phyloP scores from a whole-genome alignment of 2,113 vertebrate genomes.

The Centropus unirufus region DNA sequence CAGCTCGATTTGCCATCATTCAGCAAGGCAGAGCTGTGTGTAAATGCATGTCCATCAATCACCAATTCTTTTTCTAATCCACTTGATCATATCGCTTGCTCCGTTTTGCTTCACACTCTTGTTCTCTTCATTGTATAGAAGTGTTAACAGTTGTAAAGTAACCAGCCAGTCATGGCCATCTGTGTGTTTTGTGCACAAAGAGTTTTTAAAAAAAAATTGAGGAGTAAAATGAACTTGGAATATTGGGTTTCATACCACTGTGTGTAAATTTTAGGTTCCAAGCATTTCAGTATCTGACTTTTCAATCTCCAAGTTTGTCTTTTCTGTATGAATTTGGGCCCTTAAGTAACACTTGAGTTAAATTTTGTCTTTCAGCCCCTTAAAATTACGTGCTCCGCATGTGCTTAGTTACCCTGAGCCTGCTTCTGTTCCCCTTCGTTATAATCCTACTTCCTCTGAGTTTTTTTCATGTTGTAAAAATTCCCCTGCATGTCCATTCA shows the following conservation, averaged over 20 bases:
- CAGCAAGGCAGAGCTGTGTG: neutral
- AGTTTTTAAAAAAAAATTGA: neutral
- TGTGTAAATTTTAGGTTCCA: neutral
- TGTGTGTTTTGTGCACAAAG: neutral
- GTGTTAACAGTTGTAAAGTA: neutral
- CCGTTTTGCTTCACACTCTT: neutral
- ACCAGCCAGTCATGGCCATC: neutral
- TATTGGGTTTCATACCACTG: neutral
- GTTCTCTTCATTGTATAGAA: neutral
- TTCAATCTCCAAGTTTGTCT: neutral
- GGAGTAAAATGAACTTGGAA: neutral
- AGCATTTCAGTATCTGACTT: neutral
- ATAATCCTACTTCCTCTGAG: neutral
- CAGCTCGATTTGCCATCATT: slow-evolving; percentile 1
- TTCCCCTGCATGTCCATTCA: neutral
- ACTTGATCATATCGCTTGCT: neutral
- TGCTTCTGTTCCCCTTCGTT: neutral
- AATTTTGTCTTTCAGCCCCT: neutral
- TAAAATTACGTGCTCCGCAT: neutral
- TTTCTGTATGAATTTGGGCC: neutral
- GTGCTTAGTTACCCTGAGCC: neutral
- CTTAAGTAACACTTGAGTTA: neutral
- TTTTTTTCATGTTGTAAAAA: neutral
- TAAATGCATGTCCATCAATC: neutral
- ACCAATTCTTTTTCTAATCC: slow-evolving; percentile 5